Evolutionary conservation across 2,888 invertebrate genomes (phyloP), one percentile per base, ranked within the genome.

Genomic region (Thalpophila matura): DNA sequence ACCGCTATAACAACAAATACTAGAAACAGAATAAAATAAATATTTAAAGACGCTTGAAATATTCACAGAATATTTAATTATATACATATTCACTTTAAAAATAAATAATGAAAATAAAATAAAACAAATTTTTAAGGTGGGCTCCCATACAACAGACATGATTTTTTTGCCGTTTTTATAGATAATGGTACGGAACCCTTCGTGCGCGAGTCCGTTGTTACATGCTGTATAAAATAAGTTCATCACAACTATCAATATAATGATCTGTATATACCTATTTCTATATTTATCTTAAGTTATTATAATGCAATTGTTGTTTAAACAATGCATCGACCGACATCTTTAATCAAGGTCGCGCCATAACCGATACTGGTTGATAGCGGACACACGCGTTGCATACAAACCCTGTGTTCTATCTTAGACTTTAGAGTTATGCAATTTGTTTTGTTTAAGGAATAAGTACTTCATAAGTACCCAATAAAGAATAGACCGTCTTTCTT

Each of bases 311-410:
- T 88, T 82, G 83, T 85, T 81, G 71, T 75, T 67, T 37, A 70
- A 77, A 85, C 83, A 85, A 85, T 86, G 82, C 82, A 70, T 53
- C 79, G 81, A 70, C 78, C 74, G 78, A 75, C 72, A 77, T 77
- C 65, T 51, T 35, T 66, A 67, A 72, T 76, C 82, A 89, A 90
- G 89, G 90, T 80, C 86, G 71, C 71, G 70, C 89, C 88, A 70
- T 87, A 86, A 73, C 62, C 40, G 81, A 79, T 79, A 74, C 54
- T 85, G 83, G 86, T 83, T 81, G 82, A 86, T 86, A 78, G 80
- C 43, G 29, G 14, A 33, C 24, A 31, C 78, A 60, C 55, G 45
- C 29, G 31, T 45, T 74, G 89, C 83, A 87, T 89, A 84, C 77
- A 72, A 82, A 86, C 62, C 7, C 43, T 46, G 7, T 40, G 14